These are phyloP conservation scores for Ostrea denselamellosa DNA, from an alignment of 1,140 invertebrate species.

Conservation along the genomic window DNA sequence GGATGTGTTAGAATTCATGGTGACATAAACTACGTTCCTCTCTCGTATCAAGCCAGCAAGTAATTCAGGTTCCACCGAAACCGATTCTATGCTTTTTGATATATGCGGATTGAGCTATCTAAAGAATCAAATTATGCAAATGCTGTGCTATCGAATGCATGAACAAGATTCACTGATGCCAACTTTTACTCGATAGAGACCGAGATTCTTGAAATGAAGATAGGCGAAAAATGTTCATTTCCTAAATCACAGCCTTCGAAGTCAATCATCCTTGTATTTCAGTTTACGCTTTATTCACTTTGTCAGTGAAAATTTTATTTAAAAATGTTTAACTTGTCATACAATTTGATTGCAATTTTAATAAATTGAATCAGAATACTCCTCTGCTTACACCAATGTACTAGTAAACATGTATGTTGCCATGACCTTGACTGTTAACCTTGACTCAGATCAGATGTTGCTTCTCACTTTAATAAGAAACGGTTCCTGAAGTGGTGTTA, in stretches of 20 bases:
- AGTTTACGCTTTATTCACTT: background rate
- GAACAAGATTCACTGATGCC: background rate
- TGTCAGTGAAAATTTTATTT: no score
- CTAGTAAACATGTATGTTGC: no score
- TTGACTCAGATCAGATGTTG: no score
- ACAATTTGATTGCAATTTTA: no score
- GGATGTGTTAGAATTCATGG: background rate
- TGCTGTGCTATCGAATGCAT: conserved; percentile 10
- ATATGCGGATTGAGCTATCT: background rate
- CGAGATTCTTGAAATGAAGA: background rate
- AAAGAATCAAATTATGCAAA: conserved; percentile 38
- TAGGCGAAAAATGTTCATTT: background rate
- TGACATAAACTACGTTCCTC: background rate
- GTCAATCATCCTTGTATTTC: background rate
- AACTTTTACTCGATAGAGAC: background rate
- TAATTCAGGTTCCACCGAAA: background rate
- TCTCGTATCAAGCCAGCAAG: background rate
- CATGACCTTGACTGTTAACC: no score
- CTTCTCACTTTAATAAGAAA: no score
- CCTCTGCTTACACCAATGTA: no score
- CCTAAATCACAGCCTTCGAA: background rate
- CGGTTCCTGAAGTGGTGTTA: no score
- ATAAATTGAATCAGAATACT: no score
- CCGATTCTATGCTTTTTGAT: background rate
- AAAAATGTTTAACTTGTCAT: no score